phyloP scores from a whole-genome alignment of 2,113 vertebrate species.

The Spheniscus mendiculus region DNA sequence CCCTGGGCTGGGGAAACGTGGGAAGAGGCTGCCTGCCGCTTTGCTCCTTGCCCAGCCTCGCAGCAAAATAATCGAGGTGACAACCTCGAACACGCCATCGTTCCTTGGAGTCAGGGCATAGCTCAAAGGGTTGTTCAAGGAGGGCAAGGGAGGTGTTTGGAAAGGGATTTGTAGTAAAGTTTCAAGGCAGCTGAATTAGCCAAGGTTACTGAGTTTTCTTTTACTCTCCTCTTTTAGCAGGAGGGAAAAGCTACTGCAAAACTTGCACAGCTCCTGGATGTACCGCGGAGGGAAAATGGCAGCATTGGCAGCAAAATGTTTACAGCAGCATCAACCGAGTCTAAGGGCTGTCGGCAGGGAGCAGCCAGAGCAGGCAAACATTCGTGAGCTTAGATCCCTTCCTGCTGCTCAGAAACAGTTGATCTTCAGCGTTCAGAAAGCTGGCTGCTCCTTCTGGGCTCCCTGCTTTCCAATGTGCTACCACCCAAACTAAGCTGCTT shows the following conservation, averaged over 20 bases:
- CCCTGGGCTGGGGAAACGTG: background rate
- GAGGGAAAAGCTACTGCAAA: background rate
- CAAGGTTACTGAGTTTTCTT: background rate
- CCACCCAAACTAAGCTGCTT: background rate
- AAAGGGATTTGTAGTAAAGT: background rate
- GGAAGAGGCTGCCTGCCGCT: background rate
- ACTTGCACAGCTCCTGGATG: background rate
- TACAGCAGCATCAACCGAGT: background rate
- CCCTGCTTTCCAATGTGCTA: background rate
- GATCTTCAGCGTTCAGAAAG: background rate
- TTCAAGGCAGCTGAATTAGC: background rate
- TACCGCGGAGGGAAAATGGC: rapidly evolving
- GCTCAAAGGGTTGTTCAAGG: background rate
- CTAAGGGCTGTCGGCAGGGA: rapidly evolving
- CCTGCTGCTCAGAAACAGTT: background rate
- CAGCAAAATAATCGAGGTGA: background rate
- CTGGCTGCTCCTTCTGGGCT: background rate
- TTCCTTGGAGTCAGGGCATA: background rate
- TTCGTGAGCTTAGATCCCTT: background rate
- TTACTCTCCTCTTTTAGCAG: background rate
- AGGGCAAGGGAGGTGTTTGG: background rate
- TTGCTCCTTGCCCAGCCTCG: background rate
- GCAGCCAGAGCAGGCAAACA: background rate
- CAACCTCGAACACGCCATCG: rapidly evolving
- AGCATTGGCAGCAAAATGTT: rapidly evolving